Percentiles rank a stretch among this genome's conserved stretches.
Evolutionary conservation across 2,888 invertebrate species (phyloP).

Genomic region (Ormyrus rosae): DNA sequence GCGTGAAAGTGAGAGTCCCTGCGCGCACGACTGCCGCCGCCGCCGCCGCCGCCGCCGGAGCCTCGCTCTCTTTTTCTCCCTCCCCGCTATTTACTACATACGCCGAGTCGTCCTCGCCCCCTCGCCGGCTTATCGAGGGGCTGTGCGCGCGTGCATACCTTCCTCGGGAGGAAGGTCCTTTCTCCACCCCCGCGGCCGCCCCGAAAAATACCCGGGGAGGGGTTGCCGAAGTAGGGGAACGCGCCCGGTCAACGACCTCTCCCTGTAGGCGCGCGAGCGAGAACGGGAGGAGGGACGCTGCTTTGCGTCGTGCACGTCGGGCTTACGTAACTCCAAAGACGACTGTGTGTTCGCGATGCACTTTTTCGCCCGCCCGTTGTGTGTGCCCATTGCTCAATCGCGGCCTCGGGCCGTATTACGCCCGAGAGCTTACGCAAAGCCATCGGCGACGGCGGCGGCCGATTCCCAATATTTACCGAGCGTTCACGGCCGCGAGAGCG

Average conservation of each 20-base stretch:
- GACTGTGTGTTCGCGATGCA: too few relatives aligned
- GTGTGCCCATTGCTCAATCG: too few relatives aligned
- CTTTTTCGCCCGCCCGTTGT: too few relatives aligned
- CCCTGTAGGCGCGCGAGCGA: constrained; percentile 25
- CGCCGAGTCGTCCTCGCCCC: constrained; percentile 25
- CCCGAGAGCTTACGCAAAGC: constrained; percentile 9
- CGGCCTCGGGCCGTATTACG: not conserved
- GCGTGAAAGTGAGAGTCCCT: constrained; percentile 80
- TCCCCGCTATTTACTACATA: not conserved
- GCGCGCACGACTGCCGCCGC: constrained; percentile 57
- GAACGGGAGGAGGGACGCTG: not conserved
- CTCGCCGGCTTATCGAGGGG: constrained; percentile 11
- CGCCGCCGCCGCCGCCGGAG: constrained; percentile 68
- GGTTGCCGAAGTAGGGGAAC: constrained; percentile 11
- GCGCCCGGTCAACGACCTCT: constrained; percentile 59
- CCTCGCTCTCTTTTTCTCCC: constrained; percentile 55
- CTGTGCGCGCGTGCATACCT: not conserved
- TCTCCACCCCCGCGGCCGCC: not conserved
- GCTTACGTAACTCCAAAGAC: constrained; percentile 23
- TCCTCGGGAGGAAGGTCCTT: constrained; percentile 4
- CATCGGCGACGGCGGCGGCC: not conserved
- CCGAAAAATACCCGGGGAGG: constrained; percentile 7
- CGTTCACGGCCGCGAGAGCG: constrained; percentile 16
- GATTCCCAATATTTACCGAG: constrained; percentile 29
- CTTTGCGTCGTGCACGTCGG: not conserved